phyloP scores from a whole-genome alignment of 2,113 vertebrate species.

The Merops nubicus region DNA sequence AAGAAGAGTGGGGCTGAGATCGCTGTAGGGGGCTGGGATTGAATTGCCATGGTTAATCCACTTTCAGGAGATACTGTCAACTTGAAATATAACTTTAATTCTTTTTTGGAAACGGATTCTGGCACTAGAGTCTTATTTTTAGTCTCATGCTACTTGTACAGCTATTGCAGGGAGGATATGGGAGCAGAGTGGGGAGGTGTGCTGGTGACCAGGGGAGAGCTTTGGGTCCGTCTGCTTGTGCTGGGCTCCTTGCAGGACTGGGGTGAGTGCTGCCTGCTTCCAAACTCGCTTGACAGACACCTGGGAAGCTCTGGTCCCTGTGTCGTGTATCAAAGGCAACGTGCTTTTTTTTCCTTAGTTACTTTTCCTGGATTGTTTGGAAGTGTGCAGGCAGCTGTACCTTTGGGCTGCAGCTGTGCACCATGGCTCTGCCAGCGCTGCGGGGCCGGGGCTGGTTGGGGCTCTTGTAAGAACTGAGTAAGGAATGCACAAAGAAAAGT shows the following conservation, averaged over 20 bases:
- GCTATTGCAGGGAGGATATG: background rate
- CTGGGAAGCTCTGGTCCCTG: background rate
- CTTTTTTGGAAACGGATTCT: background rate
- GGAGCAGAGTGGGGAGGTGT: background rate
- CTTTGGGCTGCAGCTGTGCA: background rate
- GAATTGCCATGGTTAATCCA: background rate
- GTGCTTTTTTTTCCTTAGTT: background rate
- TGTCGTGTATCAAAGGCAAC: fast-evolving
- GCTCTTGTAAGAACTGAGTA: background rate
- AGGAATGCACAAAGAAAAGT: background rate
- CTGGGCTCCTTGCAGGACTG: background rate
- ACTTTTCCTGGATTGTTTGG: fast-evolving
- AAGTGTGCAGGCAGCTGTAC: fast-evolving
- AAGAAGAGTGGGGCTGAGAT: background rate
- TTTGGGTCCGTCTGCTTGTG: background rate
- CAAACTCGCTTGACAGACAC: fast-evolving
- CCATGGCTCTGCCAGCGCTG: background rate
- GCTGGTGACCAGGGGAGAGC: background rate
- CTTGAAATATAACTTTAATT: conserved; percentile 42
- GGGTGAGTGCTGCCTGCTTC: fast-evolving
- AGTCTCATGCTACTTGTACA: background rate
- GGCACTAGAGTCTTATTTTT: background rate
- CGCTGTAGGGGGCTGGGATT: background rate
- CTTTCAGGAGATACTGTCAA: conserved; percentile 17
- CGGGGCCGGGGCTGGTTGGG: fast-evolving